Evolutionary conservation across 2,113 vertebrate species (phyloP).

Genomic region (Engystomops pustulosus): DNA sequence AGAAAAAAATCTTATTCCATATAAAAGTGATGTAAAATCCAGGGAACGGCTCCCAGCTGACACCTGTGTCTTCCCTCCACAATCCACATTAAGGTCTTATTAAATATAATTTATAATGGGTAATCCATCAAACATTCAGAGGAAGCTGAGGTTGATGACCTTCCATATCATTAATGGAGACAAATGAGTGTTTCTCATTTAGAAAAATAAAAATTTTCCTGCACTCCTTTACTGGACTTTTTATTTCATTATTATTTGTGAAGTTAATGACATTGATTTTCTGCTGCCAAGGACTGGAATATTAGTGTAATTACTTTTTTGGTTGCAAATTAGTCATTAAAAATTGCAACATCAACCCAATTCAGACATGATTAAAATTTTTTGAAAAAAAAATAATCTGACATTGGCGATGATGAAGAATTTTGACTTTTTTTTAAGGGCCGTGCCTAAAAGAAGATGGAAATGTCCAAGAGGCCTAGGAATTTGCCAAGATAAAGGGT

Average conservation of each 20-base stretch:
- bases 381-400: too few species aligned
- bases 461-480: too few species aligned
- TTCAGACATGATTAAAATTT: not conserved
- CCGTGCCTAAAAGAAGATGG: too few species aligned
- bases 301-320: not conserved
- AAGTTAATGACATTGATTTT: not conserved
- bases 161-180: constrained; percentile 31
- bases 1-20: not conserved
- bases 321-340: not conserved
- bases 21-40: not conserved
- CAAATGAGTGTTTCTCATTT: constrained; percentile 7
- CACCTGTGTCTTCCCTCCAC: constrained; percentile 26
- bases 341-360: not conserved
- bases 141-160: not conserved
- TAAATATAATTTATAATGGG: constrained; percentile 18
- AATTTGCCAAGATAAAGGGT: too few species aligned
- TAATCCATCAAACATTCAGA: constrained; percentile 33
- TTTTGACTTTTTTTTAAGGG: too few species aligned
- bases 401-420: too few species aligned
- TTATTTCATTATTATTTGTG: not conserved
- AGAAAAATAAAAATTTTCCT: not conserved
- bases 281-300: not conserved
- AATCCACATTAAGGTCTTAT: constrained; percentile 18
- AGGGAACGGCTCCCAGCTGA: constrained; percentile 4
- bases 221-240: not conserved